Evolutionary conservation across 92 coral and sea anemone genomes (phyloP).

Genomic region (Phenganax subtilis): DNA sequence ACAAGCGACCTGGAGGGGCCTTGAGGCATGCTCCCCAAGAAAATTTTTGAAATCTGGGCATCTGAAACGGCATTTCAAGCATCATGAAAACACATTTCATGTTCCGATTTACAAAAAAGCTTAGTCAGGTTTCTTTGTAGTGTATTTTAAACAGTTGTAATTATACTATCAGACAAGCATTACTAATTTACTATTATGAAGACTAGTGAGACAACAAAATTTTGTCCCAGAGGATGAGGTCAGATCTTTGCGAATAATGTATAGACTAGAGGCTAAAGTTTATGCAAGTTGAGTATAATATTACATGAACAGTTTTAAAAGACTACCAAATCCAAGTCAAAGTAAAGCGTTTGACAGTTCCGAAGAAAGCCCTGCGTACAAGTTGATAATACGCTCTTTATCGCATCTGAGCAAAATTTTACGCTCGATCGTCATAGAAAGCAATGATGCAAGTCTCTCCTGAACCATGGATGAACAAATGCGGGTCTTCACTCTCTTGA

Average conservation of each 20-base stretch:
- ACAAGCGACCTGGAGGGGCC: neutral
- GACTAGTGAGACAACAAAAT: neutral
- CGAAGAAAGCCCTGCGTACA: conserved; percentile 2
- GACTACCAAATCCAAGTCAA: neutral
- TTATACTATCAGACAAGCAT: neutral
- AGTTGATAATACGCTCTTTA: conserved; percentile 19
- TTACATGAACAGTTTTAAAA: too few relatives aligned
- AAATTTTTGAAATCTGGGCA: neutral
- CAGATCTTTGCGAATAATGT: neutral
- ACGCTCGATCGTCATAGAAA: conserved; percentile 19
- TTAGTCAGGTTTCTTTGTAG: too few relatives aligned
- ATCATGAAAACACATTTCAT: neutral
- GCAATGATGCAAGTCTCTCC: conserved; percentile 21
- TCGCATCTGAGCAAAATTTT: conserved; percentile 3
- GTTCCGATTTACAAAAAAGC: neutral
- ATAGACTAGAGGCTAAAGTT: neutral
- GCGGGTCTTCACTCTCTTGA: conserved; percentile 30
- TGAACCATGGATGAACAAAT: conserved; percentile 23
- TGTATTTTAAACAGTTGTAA: too few relatives aligned
- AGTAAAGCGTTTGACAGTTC: conserved; percentile 24
- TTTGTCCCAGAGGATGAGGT: neutral
- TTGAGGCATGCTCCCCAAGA: neutral
- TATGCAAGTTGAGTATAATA: conserved; percentile 5
- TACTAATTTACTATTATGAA: neutral
- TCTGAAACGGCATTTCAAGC: neutral